A percentile compares a stretch with the other conserved stretches of the same genome.
Conservation (phyloP, 2,113 vertebrate species). For the Cyphomyrus plagiostoma region DNA sequence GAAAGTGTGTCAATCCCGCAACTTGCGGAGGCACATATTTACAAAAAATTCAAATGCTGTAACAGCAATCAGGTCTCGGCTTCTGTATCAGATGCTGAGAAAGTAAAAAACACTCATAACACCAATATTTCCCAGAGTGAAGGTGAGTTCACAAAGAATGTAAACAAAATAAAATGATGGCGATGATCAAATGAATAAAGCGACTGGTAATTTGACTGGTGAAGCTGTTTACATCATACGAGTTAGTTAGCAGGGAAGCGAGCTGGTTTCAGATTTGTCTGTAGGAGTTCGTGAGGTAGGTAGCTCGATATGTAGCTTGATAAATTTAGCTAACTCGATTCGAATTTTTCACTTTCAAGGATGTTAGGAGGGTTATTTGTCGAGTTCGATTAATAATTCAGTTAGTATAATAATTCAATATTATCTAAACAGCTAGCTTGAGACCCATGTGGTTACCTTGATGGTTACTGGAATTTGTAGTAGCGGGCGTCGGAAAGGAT, state of each 20-base stretch:
- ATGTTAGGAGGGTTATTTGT: not conserved
- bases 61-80: conserved; percentile 42
- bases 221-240: not conserved
- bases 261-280: no score
- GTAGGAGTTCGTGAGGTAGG: not conserved
- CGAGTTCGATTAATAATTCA: not conserved
- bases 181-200: conserved; percentile 17
- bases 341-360: not conserved
- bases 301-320: not conserved
- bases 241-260: conserved; percentile 1
- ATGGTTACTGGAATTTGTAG: not conserved
- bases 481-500: not conserved
- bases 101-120: conserved; percentile 65
- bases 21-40: conserved; percentile 51
- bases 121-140: conserved; percentile 57
- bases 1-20: conserved; percentile 47
- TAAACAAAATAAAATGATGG: conserved; percentile 8
- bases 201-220: not conserved
- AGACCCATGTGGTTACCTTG: not conserved
- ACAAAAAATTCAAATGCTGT: conserved; percentile 43
- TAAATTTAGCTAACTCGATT: not conserved
- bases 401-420: not conserved
- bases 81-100: conserved; percentile 56
- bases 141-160: conserved; percentile 64
- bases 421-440: not conserved